Evolutionary conservation across 2,888 invertebrate genomes (phyloP), one percentile per base, ranked within the genome.

Genomic region (Plebejus anna): DNA sequence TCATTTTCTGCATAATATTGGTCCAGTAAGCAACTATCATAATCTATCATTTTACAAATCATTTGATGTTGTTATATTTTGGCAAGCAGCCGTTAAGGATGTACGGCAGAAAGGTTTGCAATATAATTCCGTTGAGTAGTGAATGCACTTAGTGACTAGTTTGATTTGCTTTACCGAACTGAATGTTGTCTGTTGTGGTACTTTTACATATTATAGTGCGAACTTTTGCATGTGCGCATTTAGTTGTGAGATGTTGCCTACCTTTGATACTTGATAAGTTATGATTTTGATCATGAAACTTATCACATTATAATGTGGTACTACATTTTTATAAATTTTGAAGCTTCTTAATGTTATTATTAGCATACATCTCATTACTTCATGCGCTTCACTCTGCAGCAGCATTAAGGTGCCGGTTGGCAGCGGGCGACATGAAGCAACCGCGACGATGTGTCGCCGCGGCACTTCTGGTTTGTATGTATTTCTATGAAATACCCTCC

Each of bases 1-100:
- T 16, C 16, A 32, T 36, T 28, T 28, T 11, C 32, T 16, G 66
- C 32, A 61, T 28, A 66, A 36, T 36, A 16, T 66, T 66, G 28
- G 22, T 55, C 4, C 16, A 13, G 55, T 28, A 0, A 4, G 61
- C 28, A 22, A 28, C 22, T 13, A 4, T 66, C 28, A 9, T 22
- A 36, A 36, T 32, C 32, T 32, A 13, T 32, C 0, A 71, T 55
- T 47, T 73, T 55, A 51, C 51, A 32, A 55, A 55, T 22, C 51
- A 51, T 51, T 73, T 73, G 73, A 73, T 32, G 22, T 47, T 83
- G 84, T 75, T 84, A 87, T 86, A 90, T 91, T 90, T 90, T 91
- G 87, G 91, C 89, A 89, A 84, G 93, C 93, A 93, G 93, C 93
- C 92, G 83, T 87, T 92, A 90, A 91, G 93, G 93, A 94, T 89